phyloP scores from a whole-genome alignment of 2,888 invertebrate species.

The Invenusta paracnida region DNA sequence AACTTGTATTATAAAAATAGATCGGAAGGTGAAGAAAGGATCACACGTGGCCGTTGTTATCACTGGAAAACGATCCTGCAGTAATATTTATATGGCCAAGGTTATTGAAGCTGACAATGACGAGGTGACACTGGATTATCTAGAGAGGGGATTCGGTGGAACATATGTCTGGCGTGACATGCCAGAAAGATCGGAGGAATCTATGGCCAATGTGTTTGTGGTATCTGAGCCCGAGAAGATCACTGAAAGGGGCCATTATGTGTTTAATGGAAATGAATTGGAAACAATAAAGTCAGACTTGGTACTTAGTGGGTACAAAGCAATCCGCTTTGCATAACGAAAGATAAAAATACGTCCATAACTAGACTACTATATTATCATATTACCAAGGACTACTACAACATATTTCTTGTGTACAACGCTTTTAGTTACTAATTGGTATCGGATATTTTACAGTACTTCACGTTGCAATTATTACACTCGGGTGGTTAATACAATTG shows the following conservation, averaged over 20 bases:
- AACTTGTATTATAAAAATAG: neutral
- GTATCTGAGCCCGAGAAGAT: slow-evolving; percentile 11
- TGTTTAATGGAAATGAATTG: neutral
- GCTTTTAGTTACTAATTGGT: neutral
- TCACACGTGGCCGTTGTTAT: neutral
- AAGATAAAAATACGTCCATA: too few species aligned
- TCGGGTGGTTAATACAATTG: neutral
- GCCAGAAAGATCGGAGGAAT: slow-evolving; percentile 12
- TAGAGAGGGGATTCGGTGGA: neutral
- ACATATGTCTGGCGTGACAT: slow-evolving; percentile 12
- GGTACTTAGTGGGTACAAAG: neutral
- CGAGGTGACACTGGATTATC: neutral
- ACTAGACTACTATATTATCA: too few species aligned
- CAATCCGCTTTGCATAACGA: neutral
- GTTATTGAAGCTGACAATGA: neutral
- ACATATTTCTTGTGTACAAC: neutral
- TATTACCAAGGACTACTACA: too few species aligned
- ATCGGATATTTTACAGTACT: neutral
- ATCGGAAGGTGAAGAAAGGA: slow-evolving; percentile 8
- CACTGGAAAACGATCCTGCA: neutral
- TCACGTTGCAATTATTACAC: neutral
- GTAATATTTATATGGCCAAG: neutral
- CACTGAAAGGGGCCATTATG: neutral
- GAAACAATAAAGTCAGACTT: neutral
- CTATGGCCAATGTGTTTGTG: neutral